Evolutionary conservation across 2,797 vertebrate species (phyloP).

Genomic region (Picus viridis): DNA sequence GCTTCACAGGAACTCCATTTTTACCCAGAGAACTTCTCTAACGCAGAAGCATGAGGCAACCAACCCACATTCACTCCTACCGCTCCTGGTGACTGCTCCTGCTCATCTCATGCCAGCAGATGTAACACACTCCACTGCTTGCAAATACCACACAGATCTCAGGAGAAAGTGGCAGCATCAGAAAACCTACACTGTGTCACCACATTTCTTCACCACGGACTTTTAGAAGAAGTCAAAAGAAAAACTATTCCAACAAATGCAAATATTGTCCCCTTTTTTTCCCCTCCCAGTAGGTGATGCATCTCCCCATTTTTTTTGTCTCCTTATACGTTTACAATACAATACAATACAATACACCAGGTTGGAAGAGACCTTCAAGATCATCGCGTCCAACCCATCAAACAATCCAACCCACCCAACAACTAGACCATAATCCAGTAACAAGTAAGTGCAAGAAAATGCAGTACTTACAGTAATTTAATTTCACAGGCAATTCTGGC

Average conservation of each 20-base stretch:
- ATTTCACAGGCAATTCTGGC: background rate
- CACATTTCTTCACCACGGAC: background rate
- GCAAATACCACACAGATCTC: background rate
- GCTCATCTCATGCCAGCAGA: background rate
- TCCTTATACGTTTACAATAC: background rate
- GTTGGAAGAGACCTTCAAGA: too few species aligned
- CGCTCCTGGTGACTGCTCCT: background rate
- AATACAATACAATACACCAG: too few species aligned
- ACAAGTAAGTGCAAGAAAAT: background rate
- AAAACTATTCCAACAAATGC: background rate
- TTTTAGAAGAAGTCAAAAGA: background rate
- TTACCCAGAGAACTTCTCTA: background rate
- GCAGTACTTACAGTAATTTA: background rate
- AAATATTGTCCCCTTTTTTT: background rate
- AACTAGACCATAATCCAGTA: background rate
- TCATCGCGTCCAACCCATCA: too few species aligned
- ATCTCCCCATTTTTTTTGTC: background rate
- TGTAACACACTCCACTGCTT: background rate
- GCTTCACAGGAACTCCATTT: background rate
- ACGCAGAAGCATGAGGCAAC: background rate
- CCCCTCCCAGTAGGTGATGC: background rate
- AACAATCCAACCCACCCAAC: too few species aligned
- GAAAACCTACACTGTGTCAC: background rate
- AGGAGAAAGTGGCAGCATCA: background rate
- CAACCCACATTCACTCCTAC: conserved; percentile 10